Percentiles rank a stretch among this genome's conserved stretches.
phyloP scores from a whole-genome alignment of 2,888 invertebrate genomes.

The Sarcophaga rosellei region DNA sequence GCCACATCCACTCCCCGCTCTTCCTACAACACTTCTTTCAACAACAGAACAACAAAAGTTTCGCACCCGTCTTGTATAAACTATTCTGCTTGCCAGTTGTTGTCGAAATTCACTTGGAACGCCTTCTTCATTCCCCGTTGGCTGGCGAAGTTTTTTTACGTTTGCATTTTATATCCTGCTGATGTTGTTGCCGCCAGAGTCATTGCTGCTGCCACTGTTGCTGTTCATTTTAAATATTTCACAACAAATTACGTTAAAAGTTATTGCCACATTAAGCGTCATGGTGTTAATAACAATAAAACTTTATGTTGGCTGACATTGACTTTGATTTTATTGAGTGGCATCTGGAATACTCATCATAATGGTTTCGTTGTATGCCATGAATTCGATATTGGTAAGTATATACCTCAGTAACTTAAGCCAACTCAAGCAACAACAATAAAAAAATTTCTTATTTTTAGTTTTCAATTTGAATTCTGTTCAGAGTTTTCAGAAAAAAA shows the following conservation, averaged over 20 bases:
- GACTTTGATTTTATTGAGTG: slow-evolving; percentile 77
- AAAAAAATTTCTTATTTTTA: neutral
- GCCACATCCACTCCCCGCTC: too few species aligned
- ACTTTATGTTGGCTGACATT: slow-evolving; percentile 78
- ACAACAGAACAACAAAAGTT: neutral
- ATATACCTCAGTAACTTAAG: neutral
- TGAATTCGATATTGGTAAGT: slow-evolving; percentile 77
- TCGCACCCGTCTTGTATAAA: neutral
- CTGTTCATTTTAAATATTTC: slow-evolving; percentile 71
- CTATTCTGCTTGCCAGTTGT: neutral
- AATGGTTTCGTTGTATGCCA: slow-evolving; percentile 59
- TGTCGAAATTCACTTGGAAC: neutral
- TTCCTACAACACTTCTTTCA: too few species aligned
- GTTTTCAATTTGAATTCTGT: slow-evolving; percentile 32
- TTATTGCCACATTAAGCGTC: slow-evolving; percentile 76
- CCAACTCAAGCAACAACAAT: too few species aligned
- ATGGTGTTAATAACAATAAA: slow-evolving; percentile 78
- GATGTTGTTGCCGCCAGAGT: slow-evolving; percentile 55
- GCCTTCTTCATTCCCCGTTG: neutral
- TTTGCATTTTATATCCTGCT: slow-evolving; percentile 59
- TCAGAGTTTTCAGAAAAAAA: neutral
- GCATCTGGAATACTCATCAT: slow-evolving; percentile 64
- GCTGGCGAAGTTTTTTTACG: slow-evolving; percentile 22
- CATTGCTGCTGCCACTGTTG: slow-evolving; percentile 13
- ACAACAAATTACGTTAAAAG: slow-evolving; percentile 78